A percentile compares a stretch with the other conserved stretches of the same genome.
These are phyloP conservation scores for Lucilia sericata DNA, from an alignment of 1,140 invertebrate genomes.

Conservation along the genomic window DNA sequence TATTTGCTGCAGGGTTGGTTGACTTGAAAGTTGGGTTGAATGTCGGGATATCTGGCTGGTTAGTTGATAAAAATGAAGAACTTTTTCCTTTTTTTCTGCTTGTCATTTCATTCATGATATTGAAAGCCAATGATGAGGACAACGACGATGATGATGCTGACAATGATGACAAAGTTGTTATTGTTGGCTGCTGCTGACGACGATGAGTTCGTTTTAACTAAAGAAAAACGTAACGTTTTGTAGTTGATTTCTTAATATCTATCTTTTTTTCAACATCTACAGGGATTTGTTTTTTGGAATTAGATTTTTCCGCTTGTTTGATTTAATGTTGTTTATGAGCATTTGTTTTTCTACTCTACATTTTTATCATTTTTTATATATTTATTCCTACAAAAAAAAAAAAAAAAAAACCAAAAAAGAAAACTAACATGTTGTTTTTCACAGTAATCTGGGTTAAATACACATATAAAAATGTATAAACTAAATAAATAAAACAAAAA, in stretches of 20 bases:
- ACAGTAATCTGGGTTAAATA: constrained; percentile 9
- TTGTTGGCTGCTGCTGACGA: background rate
- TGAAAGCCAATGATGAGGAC: constrained; percentile 15
- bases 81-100: constrained; percentile 17
- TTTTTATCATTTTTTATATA: background rate
- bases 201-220: constrained; percentile 19
- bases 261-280: background rate
- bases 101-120: constrained; percentile 18
- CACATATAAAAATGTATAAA: background rate
- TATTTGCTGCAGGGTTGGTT: constrained; percentile 3
- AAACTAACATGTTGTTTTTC: constrained; percentile 15
- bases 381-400: background rate
- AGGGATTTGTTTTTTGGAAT: constrained; percentile 32
- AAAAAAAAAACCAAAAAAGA: too few species aligned
- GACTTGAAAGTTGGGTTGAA: background rate
- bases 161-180: background rate
- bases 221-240: constrained; percentile 12
- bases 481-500: background rate
- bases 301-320: constrained; percentile 21
- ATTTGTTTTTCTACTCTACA: background rate
- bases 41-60: background rate
- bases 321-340: constrained; percentile 23
- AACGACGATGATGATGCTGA: background rate
- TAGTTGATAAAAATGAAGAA: background rate
- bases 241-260: background rate